Evolutionary conservation across 2,797 vertebrate species (phyloP), one percentile per base, ranked within the genome.

Genomic region (Sphenodon punctatus): DNA sequence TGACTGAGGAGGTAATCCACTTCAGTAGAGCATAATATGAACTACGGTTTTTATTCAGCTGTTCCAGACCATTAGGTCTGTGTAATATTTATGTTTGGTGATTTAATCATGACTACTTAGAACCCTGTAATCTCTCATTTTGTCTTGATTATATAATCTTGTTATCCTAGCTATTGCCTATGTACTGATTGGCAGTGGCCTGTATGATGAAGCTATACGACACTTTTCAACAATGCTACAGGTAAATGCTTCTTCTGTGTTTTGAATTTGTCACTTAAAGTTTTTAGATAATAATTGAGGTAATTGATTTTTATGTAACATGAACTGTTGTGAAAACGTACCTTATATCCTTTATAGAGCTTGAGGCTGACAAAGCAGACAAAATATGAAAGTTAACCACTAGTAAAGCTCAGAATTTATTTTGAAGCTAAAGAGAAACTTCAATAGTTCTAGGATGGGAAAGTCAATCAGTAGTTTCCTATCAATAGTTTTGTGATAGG

Each of bases 201-300:
- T 99, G 69, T 98, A 98, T 30, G 98, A 99, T 89, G 98, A 99
- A 97, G 98, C 98, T 80, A 97, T 99, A 91, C 97, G 97, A 87
- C 98, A 99, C 89, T 99, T 99, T 93, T 99, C 98, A n/a, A 96
- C 97, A 68, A 93, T 99, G 92, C 95, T 99, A 36, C 98, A 99
- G 98, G 98, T 99, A 93, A 93, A 66, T 82, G n/a, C n/a, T 73
- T 71, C 94, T 91, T 4, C 61, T 80, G 64, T 84, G 85, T 78
- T 86, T 25, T 74, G 4, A 75, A 48, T 41, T 69, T 22, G 30
- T 58, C 15, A 20, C 39, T 20, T 75, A 63, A 73, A 49, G 22
- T 53, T 49, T 65, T 32, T 25, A 22, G 22, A 30, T 53, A 51
- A 53, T 53, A 9, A 58, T 7, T 34, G 55, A 22, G 30, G 48